Conservation (phyloP, 2,888 invertebrate genomes). For the Ariolimax columbianus region DNA sequence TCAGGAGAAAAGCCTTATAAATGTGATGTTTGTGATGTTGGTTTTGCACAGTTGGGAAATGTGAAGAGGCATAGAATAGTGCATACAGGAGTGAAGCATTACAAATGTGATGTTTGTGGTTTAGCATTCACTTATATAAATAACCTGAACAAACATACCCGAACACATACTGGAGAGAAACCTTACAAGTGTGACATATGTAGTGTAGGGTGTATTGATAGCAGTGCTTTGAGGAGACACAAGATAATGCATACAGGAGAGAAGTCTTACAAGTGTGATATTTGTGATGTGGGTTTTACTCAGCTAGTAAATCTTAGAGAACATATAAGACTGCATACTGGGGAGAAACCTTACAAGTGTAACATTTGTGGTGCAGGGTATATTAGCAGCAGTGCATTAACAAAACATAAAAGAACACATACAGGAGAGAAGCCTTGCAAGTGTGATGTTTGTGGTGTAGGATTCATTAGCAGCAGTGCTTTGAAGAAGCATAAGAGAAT, state of each 20-base stretch:
- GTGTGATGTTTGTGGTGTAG: constrained; percentile 5
- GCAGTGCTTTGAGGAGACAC: background rate
- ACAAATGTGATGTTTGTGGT: constrained; percentile 6
- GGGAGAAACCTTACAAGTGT: constrained; percentile 4
- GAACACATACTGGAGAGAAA: background rate
- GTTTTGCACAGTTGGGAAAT: background rate
- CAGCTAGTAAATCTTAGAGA: background rate
- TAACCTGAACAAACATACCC: background rate
- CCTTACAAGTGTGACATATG: constrained; percentile 10
- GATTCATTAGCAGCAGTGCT: background rate
- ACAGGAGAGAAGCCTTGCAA: constrained; percentile 22
- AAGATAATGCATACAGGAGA: background rate
- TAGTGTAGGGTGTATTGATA: background rate
- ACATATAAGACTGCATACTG: background rate
- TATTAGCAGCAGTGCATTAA: background rate
- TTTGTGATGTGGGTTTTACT: background rate
- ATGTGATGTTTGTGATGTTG: background rate
- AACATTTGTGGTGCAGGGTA: background rate
- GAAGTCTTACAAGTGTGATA: background rate
- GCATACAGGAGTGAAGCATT: constrained; percentile 4
- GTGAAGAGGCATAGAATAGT: background rate
- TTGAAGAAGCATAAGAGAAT: background rate
- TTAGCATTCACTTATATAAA: background rate
- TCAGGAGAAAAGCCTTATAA: background rate
- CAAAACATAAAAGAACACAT: background rate